Evolutionary conservation across 2,113 vertebrate genomes (phyloP).

Genomic region (Ctenomys sociabilis): DNA sequence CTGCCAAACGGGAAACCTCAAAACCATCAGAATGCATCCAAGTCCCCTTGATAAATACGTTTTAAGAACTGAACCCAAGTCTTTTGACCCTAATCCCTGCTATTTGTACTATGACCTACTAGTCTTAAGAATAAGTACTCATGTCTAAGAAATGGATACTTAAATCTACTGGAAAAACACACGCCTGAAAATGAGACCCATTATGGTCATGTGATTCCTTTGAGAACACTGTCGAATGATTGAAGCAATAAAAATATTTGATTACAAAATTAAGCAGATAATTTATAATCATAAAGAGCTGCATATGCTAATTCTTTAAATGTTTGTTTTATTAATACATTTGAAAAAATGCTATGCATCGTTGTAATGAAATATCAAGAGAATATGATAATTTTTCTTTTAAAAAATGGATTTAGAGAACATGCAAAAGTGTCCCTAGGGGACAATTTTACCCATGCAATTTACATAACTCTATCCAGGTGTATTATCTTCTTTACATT

Average conservation of each 20-base stretch:
- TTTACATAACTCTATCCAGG: conserved; percentile 74
- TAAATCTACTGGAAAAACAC: neutral
- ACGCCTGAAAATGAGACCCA: conserved; percentile 28
- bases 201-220: conserved; percentile 19
- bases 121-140: conserved; percentile 42
- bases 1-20: neutral
- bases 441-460: conserved; percentile 50
- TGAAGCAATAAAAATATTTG: conserved; percentile 62
- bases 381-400: conserved; percentile 35
- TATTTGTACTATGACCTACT: conserved; percentile 29
- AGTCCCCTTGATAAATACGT: conserved; percentile 29
- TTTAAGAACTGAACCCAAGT: conserved; percentile 1
- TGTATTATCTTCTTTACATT: conserved; percentile 72
- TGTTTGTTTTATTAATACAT: conserved; percentile 67
- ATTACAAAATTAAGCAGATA: conserved; percentile 54
- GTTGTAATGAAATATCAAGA: conserved; percentile 43
- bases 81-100: neutral
- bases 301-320: conserved; percentile 50
- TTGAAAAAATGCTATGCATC: conserved; percentile 3
- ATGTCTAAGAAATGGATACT: conserved; percentile 27
- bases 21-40: neutral
- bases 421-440: conserved; percentile 36
- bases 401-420: conserved; percentile 54
- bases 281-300: conserved; percentile 50
- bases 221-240: conserved; percentile 39